A percentile compares a stretch with the other conserved stretches of the same genome.
Evolutionary conservation across 2,113 vertebrate species (phyloP).

Genomic region (Psophia crepitans): DNA sequence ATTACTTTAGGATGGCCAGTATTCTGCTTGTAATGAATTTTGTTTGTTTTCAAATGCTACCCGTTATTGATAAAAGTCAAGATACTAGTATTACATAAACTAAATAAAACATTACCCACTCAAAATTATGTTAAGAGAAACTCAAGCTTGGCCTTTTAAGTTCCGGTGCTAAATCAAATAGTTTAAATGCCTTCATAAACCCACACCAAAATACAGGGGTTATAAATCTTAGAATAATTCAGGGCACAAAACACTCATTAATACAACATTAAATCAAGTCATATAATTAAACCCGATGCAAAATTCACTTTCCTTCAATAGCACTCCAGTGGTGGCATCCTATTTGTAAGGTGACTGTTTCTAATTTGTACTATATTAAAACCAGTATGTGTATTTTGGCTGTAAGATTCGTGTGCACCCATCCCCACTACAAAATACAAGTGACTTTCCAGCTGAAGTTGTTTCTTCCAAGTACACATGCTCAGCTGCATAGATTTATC

Average conservation of each 20-base stretch:
- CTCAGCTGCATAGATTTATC: not conserved
- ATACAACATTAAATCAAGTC: not conserved
- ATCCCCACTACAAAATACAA: not conserved
- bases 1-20: not conserved
- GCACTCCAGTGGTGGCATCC: not conserved
- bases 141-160: not conserved
- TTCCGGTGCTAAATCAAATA: not conserved
- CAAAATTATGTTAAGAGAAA: not conserved
- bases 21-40: not conserved
- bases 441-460: not conserved
- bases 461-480: not conserved
- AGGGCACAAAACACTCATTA: not conserved
- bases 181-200: not conserved
- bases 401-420: not conserved
- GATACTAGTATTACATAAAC: not conserved
- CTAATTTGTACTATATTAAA: not conserved
- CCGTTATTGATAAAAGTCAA: not conserved
- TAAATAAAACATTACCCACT: not conserved
- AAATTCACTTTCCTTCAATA: not conserved
- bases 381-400: not conserved
- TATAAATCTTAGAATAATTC: not conserved
- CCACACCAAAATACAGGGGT: not conserved
- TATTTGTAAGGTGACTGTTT: not conserved
- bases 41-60: not conserved
- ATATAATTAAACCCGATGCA: not conserved